Conservation (phyloP, 2,113 vertebrate species). For the Gymnarchus niloticus region DNA sequence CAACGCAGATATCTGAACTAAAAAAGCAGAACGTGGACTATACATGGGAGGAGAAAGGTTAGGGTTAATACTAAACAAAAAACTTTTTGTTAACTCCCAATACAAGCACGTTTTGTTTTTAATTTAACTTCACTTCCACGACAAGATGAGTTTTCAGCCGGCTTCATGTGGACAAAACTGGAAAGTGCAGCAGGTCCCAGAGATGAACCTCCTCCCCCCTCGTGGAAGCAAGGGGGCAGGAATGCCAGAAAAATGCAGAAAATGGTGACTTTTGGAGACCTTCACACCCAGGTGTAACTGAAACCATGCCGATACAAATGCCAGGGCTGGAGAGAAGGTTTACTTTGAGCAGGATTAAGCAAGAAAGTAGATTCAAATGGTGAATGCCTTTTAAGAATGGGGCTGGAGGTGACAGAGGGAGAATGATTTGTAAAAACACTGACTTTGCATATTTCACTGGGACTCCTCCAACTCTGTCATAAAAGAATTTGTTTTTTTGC, state of each 20-base stretch:
- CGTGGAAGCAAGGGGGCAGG: not conserved
- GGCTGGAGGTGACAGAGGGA: not conserved
- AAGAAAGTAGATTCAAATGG: not conserved
- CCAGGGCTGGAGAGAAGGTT: too few species aligned
- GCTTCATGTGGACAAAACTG: slow-evolving; percentile 40
- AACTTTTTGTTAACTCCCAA: too few species aligned
- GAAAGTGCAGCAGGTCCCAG: slow-evolving; percentile 18
- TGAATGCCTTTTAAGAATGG: not conserved
- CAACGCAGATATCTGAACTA: too few species aligned
- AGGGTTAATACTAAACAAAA: too few species aligned
- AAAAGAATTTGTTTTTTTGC: not conserved
- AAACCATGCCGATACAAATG: not conserved
- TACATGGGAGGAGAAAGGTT: too few species aligned
- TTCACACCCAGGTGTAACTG: not conserved
- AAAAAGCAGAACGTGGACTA: too few species aligned
- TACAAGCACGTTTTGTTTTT: not conserved
- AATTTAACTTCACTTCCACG: slow-evolving; percentile 14
- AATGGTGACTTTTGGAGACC: not conserved
- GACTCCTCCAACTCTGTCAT: not conserved
- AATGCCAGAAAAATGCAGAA: not conserved
- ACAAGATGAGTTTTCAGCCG: slow-evolving; percentile 43
- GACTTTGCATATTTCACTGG: not conserved
- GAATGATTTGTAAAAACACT: not conserved
- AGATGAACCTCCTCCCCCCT: too few species aligned
- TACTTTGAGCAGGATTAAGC: not conserved